These are phyloP conservation scores for Drosophila atripex DNA, from an alignment of 2,888 invertebrate species.

Conservation along the genomic window DNA sequence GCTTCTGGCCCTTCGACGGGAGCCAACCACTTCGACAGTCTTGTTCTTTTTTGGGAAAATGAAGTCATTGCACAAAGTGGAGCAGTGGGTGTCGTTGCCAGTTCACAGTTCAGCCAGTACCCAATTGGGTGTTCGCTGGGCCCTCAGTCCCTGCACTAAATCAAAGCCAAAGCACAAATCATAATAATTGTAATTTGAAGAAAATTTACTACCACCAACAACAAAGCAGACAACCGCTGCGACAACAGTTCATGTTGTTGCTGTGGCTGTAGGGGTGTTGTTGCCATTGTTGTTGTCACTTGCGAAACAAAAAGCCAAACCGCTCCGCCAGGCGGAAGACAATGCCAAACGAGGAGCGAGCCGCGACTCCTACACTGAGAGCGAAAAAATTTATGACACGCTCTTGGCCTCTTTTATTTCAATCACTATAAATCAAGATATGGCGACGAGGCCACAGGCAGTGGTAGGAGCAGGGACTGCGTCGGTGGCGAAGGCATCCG, in stretches of 20 bases:
- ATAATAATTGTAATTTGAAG: constrained; percentile 80
- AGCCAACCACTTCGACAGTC: constrained; percentile 18
- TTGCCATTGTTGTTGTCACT: constrained; percentile 53
- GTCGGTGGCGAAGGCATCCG: constrained; percentile 39
- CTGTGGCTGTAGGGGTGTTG: not conserved
- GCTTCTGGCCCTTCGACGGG: not conserved
- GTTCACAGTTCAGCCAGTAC: constrained; percentile 28
- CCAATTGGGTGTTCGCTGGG: constrained; percentile 20
- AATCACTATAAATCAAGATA: constrained; percentile 81
- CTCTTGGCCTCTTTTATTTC: constrained; percentile 80
- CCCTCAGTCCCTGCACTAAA: constrained; percentile 57
- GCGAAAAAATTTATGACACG: constrained; percentile 78
- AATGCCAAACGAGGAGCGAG: constrained; percentile 72
- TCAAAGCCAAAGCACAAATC: constrained; percentile 76
- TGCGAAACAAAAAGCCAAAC: constrained; percentile 67
- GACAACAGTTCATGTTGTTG: constrained; percentile 13
- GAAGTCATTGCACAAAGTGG: constrained; percentile 68
- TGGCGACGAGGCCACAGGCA: constrained; percentile 50
- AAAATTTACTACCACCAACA: constrained; percentile 78
- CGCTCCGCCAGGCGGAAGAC: constrained; percentile 65
- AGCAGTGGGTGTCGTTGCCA: constrained; percentile 26
- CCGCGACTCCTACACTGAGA: constrained; percentile 49
- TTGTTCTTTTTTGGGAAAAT: constrained; percentile 58
- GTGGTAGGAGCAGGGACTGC: constrained; percentile 16
- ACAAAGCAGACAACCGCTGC: constrained; percentile 32